Evolutionary conservation across 2,888 invertebrate species (phyloP).

Genomic region (Leptinotarsa juncta): DNA sequence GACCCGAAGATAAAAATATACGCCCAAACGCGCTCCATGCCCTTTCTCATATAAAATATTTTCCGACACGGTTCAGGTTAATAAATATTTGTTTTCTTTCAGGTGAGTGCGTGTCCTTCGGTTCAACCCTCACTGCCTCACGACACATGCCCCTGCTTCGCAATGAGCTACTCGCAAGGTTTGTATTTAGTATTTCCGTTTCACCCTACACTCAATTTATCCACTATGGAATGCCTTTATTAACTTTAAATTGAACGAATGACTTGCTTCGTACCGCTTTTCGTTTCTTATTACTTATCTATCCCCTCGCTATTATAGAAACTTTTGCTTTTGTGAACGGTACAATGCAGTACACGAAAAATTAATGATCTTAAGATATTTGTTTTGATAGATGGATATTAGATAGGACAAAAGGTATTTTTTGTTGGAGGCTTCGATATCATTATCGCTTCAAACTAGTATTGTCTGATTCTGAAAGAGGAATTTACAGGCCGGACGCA

Average conservation of each 20-base stretch:
- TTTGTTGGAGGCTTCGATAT: too few species aligned
- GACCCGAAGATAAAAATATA: too few species aligned
- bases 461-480: too few species aligned
- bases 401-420: neutral
- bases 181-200: constrained; percentile 51
- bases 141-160: constrained; percentile 61
- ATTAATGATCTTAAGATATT: constrained; percentile 16
- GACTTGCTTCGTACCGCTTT: constrained; percentile 35
- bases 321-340: neutral
- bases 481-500: too few species aligned
- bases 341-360: neutral
- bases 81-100: constrained; percentile 49
- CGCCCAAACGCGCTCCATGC: too few species aligned
- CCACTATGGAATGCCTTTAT: constrained; percentile 35
- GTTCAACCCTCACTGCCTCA: constrained; percentile 52
- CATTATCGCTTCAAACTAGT: too few species aligned
- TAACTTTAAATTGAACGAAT: constrained; percentile 39
- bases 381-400: neutral
- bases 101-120: constrained; percentile 63
- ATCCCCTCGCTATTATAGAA: constrained; percentile 13
- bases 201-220: constrained; percentile 32
- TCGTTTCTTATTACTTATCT: constrained; percentile 22
- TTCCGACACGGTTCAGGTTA: neutral
- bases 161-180: constrained; percentile 65
- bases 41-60: too few species aligned